Conservation (phyloP, 2,113 vertebrate genomes). For the Gasterosteus aculeatus region DNA sequence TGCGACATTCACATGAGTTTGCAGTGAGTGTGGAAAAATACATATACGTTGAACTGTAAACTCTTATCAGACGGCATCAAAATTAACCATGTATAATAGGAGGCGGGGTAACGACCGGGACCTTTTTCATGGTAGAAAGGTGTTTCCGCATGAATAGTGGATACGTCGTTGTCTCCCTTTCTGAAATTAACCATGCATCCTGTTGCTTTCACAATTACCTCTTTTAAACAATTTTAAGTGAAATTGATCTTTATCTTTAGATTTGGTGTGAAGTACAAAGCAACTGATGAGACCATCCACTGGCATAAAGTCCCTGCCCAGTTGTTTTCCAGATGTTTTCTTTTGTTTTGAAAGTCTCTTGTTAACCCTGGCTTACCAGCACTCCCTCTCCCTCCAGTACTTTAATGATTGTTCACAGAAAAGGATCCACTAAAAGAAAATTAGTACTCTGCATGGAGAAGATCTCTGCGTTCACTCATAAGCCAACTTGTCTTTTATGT, state of each 20-base stretch:
- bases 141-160: background rate
- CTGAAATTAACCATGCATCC: background rate
- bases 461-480: background rate
- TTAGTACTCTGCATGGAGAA: background rate
- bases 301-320: background rate
- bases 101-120: no score
- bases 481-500: background rate
- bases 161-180: background rate
- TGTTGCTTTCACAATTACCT: background rate
- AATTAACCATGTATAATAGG: no score
- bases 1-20: background rate
- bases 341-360: constrained; percentile 18
- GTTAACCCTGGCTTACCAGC: constrained; percentile 22
- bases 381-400: background rate
- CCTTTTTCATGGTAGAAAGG: background rate
- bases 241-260: background rate
- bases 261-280: background rate
- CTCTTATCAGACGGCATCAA: no score
- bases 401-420: constrained; percentile 10
- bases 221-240: background rate
- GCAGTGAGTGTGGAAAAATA: background rate
- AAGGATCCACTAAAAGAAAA: constrained; percentile 1
- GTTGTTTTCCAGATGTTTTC: background rate
- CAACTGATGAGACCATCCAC: background rate
- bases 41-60: no score